A percentile compares a stretch with the other conserved stretches of the same genome.
phyloP scores from a whole-genome alignment of 2,888 invertebrate species.

The Agapostemon virescens region DNA sequence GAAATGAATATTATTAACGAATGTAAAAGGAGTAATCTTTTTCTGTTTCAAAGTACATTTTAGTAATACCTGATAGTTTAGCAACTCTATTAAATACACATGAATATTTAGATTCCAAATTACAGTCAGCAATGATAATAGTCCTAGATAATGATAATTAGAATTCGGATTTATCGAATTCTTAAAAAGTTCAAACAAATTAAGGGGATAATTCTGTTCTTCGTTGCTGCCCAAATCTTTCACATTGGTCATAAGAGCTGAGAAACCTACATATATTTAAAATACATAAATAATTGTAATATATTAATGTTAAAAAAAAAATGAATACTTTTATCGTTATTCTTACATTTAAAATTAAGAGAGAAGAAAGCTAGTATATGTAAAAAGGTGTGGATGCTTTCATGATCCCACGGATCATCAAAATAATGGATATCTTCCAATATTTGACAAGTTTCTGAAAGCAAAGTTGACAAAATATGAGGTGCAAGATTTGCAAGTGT shows the following conservation, averaged over 20 bases:
- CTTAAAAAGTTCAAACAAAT: constrained; percentile 72
- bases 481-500: constrained; percentile 72
- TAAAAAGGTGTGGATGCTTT: constrained; percentile 69
- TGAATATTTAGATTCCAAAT: constrained; percentile 77
- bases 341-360: constrained; percentile 75
- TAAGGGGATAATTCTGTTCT: constrained; percentile 69
- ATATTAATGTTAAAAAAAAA: constrained; percentile 18
- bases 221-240: constrained; percentile 65
- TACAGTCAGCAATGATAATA: constrained; percentile 71
- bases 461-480: constrained; percentile 74
- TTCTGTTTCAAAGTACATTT: neutral
- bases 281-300: constrained; percentile 17
- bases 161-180: constrained; percentile 71
- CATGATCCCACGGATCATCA: constrained; percentile 75
- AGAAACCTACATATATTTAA: constrained; percentile 69
- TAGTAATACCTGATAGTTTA: constrained; percentile 73
- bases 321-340: neutral
- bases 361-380: constrained; percentile 75
- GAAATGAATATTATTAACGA: constrained; percentile 22
- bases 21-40: neutral
- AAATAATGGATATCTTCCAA: constrained; percentile 73
- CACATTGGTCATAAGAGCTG: constrained; percentile 70
- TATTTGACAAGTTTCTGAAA: constrained; percentile 71
- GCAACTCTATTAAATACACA: constrained; percentile 67
- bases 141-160: constrained; percentile 74